Conservation (phyloP, 2,797 vertebrate genomes). For the Tachyglossus aculeatus region DNA sequence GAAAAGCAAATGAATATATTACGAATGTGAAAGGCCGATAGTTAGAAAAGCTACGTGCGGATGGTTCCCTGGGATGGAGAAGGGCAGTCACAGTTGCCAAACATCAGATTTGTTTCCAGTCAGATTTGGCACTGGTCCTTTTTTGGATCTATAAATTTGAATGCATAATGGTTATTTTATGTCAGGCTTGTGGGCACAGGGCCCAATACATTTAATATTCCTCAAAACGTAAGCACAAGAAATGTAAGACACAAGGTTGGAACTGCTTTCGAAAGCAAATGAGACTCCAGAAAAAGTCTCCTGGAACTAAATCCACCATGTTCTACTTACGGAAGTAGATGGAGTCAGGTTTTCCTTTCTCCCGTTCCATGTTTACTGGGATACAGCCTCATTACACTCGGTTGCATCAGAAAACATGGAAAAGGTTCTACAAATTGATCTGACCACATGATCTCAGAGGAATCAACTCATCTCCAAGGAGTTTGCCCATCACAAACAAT, state of each 20-base stretch:
- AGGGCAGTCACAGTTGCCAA: slow-evolving; percentile 47
- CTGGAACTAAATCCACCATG: slow-evolving; percentile 46
- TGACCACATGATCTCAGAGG: slow-evolving; percentile 52
- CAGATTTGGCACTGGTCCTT: slow-evolving; percentile 60
- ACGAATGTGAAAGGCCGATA: too few relatives aligned
- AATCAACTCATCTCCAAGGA: slow-evolving; percentile 69
- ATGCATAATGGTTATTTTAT: slow-evolving; percentile 50
- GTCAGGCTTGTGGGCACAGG: slow-evolving; percentile 60
- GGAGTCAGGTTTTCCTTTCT: slow-evolving; percentile 64
- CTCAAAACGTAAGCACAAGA: slow-evolving; percentile 44
- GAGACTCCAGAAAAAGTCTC: slow-evolving; percentile 43
- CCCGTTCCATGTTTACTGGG: slow-evolving; percentile 70
- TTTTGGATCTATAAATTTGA: slow-evolving; percentile 32
- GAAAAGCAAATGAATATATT: too few relatives aligned
- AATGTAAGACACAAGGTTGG: slow-evolving; percentile 43
- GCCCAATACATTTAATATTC: slow-evolving; percentile 8
- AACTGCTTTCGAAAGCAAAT: slow-evolving; percentile 52
- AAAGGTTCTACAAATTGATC: slow-evolving; percentile 60
- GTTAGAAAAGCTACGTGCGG: slow-evolving; percentile 4
- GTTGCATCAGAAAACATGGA: slow-evolving; percentile 76
- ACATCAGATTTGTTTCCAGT: slow-evolving; percentile 48
- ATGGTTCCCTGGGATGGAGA: slow-evolving; percentile 26
- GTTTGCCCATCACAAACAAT: slow-evolving; percentile 65
- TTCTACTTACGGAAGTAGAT: slow-evolving; percentile 64
- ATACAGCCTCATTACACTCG: slow-evolving; percentile 66